Evolutionary conservation across 1,140 invertebrate genomes (phyloP).

Genomic region (Brachionus koreanus): DNA sequence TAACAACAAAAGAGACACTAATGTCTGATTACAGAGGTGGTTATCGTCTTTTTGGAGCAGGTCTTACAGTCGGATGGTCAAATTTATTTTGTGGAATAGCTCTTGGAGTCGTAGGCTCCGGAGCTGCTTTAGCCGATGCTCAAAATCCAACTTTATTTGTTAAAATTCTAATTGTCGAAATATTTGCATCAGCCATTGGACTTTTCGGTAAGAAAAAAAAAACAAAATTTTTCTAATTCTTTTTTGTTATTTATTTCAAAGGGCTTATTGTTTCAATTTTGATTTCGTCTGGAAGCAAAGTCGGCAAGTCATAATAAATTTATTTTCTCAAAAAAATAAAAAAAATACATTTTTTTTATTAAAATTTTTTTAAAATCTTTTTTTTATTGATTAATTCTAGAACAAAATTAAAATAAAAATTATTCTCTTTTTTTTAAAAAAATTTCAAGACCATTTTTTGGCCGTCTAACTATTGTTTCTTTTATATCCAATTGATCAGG

Average conservation of each 20-base stretch:
- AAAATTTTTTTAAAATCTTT: neutral
- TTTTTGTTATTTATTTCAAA: neutral
- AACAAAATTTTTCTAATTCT: neutral
- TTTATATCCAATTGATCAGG: conserved; percentile 45
- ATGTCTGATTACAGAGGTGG: conserved; percentile 59
- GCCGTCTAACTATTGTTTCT: conserved; percentile 23
- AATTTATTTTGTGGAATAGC: conserved; percentile 92
- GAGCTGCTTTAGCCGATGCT: conserved; percentile 89
- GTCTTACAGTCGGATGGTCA: conserved; percentile 83
- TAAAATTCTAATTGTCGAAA: conserved; percentile 95
- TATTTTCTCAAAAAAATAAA: neutral
- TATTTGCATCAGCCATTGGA: conserved; percentile 95
- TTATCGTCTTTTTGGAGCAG: conserved; percentile 91
- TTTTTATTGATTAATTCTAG: neutral
- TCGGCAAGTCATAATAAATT: neutral
- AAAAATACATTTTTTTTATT: neutral
- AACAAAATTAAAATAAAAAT: neutral
- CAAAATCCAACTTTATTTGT: conserved; percentile 89
- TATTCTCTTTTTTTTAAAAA: conserved; percentile 44
- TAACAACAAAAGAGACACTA: neutral
- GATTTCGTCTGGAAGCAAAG: conserved; percentile 13
- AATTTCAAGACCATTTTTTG: conserved; percentile 6
- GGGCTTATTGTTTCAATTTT: conserved; percentile 44
- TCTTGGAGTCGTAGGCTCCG: conserved; percentile 89
- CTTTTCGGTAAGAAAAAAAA: conserved; percentile 69